phyloP scores from a whole-genome alignment of 2,888 invertebrate species.

The Heteromurus nitidus region DNA sequence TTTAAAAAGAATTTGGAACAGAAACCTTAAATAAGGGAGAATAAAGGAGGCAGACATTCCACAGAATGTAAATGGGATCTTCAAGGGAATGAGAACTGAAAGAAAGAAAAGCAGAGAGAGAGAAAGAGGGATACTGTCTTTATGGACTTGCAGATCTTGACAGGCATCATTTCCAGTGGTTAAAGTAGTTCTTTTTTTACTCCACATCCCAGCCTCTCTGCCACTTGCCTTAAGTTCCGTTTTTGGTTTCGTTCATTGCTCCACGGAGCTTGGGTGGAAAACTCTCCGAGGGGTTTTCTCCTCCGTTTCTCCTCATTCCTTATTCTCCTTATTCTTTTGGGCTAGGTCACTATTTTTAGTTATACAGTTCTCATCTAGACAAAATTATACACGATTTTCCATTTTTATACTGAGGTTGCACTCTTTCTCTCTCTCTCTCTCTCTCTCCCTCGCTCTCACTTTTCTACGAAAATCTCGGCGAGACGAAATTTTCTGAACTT shows the following conservation, averaged over 20 bases:
- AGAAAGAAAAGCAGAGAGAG: too few relatives aligned
- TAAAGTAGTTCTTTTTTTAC: neutral
- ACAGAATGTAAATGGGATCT: constrained; percentile 10
- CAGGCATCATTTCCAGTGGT: constrained; percentile 8
- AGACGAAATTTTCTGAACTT: too few relatives aligned
- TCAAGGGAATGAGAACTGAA: neutral
- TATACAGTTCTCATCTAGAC: too few relatives aligned
- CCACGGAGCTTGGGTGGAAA: neutral
- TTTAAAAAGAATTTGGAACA: neutral
- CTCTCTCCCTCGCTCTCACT: neutral
- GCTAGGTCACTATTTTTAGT: neutral
- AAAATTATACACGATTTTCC: neutral
- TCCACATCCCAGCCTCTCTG: too few relatives aligned
- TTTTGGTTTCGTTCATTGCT: neutral
- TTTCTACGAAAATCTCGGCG: neutral
- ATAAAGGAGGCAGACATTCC: neutral
- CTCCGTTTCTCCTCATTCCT: neutral
- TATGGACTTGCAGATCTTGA: constrained; percentile 4
- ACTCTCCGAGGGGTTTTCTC: neutral
- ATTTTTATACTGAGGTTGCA: neutral
- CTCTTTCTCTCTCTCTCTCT: too few relatives aligned
- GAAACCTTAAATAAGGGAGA: neutral
- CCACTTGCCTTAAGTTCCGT: too few relatives aligned
- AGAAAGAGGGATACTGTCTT: neutral
- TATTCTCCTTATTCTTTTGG: neutral